Conservation (phyloP, 2,113 vertebrate species). For the Toxotes chatareus region DNA sequence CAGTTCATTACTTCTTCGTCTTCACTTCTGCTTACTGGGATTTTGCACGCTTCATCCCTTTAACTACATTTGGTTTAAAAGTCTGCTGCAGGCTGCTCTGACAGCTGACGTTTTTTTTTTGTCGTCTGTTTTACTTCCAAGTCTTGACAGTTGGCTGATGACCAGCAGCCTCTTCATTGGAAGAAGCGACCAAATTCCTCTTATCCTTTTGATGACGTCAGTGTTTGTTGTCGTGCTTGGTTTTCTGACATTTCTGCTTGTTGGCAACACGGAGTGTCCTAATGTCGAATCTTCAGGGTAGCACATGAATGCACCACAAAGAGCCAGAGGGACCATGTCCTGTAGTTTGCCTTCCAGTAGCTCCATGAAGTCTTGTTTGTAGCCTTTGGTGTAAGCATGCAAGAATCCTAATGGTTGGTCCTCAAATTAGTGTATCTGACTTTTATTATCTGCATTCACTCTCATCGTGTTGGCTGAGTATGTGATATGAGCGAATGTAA, state of each 20-base stretch:
- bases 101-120: constrained; percentile 15
- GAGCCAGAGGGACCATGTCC: not conserved
- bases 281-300: not conserved
- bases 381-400: not conserved
- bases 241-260: not conserved
- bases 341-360: not conserved
- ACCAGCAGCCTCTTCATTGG: constrained; percentile 9
- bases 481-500: not conserved
- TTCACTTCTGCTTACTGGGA: constrained; percentile 23
- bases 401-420: not conserved
- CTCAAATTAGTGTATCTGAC: not conserved
- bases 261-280: not conserved
- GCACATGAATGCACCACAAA: not conserved
- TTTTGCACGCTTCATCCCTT: constrained; percentile 40
- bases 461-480: not conserved
- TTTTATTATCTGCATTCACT: not conserved
- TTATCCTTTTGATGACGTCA: not conserved
- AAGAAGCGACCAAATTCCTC: not conserved
- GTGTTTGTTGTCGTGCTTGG: not conserved
- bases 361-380: not conserved
- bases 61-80: constrained; percentile 29
- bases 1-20: constrained; percentile 25
- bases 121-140: constrained; percentile 26
- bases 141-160: constrained; percentile 19
- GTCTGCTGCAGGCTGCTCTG: constrained; percentile 19